Conservation (phyloP, 2,888 invertebrate genomes). For the Sminthurinus aureus region DNA sequence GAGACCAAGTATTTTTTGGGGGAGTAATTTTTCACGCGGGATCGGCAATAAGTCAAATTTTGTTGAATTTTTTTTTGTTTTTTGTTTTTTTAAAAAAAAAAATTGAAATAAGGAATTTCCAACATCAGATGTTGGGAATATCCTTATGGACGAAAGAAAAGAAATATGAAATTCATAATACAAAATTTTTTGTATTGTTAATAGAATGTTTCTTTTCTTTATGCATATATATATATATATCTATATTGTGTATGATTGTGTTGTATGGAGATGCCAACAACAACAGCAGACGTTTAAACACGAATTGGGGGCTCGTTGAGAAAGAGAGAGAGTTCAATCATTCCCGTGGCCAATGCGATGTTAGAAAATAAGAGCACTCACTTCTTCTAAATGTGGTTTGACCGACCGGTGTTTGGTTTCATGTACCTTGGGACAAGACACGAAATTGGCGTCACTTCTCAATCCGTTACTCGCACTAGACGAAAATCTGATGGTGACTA, state of each 20-base stretch:
- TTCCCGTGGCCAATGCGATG: neutral
- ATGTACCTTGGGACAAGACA: neutral
- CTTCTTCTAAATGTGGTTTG: neutral
- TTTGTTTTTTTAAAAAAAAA: neutral
- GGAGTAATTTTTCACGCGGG: neutral
- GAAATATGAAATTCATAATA: neutral
- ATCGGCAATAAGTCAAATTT: neutral
- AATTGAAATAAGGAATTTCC: neutral
- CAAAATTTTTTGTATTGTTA: neutral
- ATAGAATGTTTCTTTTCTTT: neutral
- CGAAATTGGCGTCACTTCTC: neutral
- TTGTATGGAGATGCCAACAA: no score
- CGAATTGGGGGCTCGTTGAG: neutral
- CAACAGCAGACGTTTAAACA: no score
- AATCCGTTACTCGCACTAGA: neutral
- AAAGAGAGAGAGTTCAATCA: neutral
- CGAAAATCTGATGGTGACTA: constrained; percentile 11
- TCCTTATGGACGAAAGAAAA: neutral
- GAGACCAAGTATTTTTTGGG: neutral
- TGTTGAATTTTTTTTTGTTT: neutral
- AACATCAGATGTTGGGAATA: no score
- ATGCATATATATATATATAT: neutral
- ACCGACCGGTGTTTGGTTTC: neutral
- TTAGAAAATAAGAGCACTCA: neutral
- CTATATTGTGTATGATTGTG: no score